phyloP scores from a whole-genome alignment of 1,140 invertebrate species.

The Argopecten irradians region DNA sequence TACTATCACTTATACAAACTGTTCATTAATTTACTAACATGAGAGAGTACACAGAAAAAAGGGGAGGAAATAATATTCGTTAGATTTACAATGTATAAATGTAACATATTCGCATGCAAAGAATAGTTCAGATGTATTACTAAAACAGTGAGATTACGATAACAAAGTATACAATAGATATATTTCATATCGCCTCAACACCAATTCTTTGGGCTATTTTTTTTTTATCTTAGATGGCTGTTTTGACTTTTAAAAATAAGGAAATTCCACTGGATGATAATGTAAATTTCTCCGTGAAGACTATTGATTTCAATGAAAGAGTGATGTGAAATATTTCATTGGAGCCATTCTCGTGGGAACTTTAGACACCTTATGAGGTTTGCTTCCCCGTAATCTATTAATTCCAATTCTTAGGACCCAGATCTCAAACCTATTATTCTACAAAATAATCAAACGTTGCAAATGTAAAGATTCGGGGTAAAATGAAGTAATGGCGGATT shows the following conservation, averaged over 20 bases:
- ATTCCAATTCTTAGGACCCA: background rate
- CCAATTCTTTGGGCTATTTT: background rate
- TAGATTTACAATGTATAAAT: no score
- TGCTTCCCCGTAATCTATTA: background rate
- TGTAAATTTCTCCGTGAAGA: background rate
- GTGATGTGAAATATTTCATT: constrained; percentile 18
- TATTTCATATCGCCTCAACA: background rate
- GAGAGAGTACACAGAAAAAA: no score
- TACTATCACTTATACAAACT: no score
- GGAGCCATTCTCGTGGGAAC: background rate
- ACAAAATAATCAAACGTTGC: background rate
- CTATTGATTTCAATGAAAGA: constrained; percentile 23
- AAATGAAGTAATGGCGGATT: background rate
- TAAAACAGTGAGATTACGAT: no score
- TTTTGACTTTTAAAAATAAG: background rate
- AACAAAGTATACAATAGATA: no score
- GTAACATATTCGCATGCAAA: no score
- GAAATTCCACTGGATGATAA: background rate
- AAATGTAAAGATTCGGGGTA: background rate
- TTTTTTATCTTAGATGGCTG: background rate
- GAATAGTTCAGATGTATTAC: no score
- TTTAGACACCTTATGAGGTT: background rate
- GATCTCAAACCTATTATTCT: background rate
- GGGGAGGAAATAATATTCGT: no score
- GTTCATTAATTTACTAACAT: no score